A percentile compares a stretch with the other conserved stretches of the same genome.
Evolutionary conservation across 2,113 vertebrate genomes (phyloP).

Genomic region (Callocephalon fimbriatum): DNA sequence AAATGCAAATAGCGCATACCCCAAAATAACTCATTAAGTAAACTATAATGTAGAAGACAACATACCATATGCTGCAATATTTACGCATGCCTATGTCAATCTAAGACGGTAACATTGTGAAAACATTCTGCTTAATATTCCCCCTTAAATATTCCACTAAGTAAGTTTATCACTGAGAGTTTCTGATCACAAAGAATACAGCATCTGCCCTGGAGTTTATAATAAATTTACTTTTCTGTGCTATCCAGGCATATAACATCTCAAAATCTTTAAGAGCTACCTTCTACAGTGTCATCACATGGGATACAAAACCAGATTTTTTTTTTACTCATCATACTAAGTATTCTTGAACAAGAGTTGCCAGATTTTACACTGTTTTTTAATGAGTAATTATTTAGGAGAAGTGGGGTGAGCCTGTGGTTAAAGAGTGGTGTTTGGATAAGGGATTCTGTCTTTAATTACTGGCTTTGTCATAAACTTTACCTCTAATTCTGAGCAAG

Average conservation of each 20-base stretch:
- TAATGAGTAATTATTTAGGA: background rate
- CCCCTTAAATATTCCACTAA: background rate
- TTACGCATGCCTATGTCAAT: background rate
- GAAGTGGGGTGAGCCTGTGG: background rate
- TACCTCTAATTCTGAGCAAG: background rate
- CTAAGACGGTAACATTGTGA: background rate
- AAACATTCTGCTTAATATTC: background rate
- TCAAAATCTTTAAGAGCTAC: background rate
- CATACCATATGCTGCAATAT: background rate
- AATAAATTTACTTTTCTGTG: background rate
- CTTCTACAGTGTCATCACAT: background rate
- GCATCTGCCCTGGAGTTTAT: background rate
- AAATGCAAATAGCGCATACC: background rate
- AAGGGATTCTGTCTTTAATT: background rate
- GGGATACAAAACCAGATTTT: background rate
- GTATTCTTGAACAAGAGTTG: background rate
- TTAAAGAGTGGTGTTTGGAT: background rate
- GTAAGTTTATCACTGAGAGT: background rate
- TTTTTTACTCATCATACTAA: background rate
- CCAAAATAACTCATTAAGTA: background rate
- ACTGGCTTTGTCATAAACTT: conserved; percentile 9
- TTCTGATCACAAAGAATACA: background rate
- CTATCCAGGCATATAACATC: background rate
- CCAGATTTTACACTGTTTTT: background rate
- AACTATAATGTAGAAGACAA: background rate